These are phyloP conservation scores for Caenorhabditis wallacei DNA, from an alignment of 2,888 invertebrate species.

Conservation along the genomic window DNA sequence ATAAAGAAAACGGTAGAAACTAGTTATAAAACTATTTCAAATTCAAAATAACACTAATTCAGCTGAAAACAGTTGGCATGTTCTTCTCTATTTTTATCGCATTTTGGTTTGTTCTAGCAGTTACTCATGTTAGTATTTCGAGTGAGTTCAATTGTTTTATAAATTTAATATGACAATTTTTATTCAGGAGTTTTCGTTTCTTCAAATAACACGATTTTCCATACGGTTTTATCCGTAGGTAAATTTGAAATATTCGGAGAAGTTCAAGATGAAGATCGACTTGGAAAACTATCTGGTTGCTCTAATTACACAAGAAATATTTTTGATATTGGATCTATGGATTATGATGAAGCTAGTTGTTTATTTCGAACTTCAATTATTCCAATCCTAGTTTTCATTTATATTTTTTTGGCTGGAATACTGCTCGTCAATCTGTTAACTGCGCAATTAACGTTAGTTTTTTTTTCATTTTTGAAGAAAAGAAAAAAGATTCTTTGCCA, in stretches of 20 bases:
- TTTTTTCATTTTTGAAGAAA: background rate
- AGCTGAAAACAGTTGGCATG: slow-evolving; percentile 62
- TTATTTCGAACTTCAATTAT: slow-evolving; percentile 45
- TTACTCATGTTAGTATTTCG: slow-evolving; percentile 63
- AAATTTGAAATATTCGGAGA: slow-evolving; percentile 73
- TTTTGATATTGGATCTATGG: slow-evolving; percentile 18
- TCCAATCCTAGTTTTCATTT: slow-evolving; percentile 65
- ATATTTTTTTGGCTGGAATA: slow-evolving; percentile 66
- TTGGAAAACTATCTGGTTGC: slow-evolving; percentile 17
- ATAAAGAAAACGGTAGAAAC: slow-evolving; percentile 56
- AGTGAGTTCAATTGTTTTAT: slow-evolving; percentile 21
- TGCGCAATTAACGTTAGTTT: slow-evolving; percentile 67
- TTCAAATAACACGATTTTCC: slow-evolving; percentile 20
- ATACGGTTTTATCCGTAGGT: slow-evolving; percentile 60
- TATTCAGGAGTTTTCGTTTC: slow-evolving; percentile 9
- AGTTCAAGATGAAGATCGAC: slow-evolving; percentile 59
- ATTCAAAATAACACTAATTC: background rate
- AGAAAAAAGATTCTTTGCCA: background rate
- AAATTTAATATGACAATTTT: background rate
- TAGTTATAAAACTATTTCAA: background rate
- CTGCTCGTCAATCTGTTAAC: slow-evolving; percentile 69
- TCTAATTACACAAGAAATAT: slow-evolving; percentile 2
- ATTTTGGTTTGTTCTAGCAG: slow-evolving; percentile 66
- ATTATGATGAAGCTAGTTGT: slow-evolving; percentile 57
- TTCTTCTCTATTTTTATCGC: slow-evolving; percentile 64